A percentile compares a stretch with the other conserved stretches of the same genome.
phyloP scores from a whole-genome alignment of 2,113 vertebrate genomes.

The Pygoscelis adeliae region DNA sequence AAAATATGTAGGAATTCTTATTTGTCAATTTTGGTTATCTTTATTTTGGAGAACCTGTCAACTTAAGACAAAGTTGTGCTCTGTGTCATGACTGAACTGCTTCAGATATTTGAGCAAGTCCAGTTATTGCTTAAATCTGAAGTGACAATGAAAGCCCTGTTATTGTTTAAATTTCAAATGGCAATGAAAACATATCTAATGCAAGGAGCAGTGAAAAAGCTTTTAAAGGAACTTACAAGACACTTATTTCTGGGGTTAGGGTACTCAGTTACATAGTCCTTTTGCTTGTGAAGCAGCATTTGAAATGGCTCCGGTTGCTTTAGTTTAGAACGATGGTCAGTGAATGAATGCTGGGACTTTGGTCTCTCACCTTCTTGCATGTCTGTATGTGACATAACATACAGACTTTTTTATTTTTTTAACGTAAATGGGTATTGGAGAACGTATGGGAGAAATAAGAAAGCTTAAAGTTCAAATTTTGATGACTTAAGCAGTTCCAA shows the following conservation, averaged over 20 bases:
- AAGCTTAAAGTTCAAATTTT: background rate
- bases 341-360: background rate
- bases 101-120: background rate
- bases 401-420: background rate
- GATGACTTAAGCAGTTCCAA: background rate
- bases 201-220: background rate
- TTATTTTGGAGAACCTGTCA: background rate
- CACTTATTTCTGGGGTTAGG: background rate
- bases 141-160: background rate
- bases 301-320: background rate
- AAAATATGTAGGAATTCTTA: background rate
- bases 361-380: background rate
- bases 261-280: background rate
- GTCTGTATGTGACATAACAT: background rate
- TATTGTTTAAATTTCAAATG: background rate
- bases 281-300: background rate
- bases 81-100: background rate
- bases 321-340: background rate
- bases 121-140: background rate
- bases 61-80: background rate
- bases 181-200: background rate
- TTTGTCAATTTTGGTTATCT: background rate
- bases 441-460: background rate
- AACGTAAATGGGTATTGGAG: background rate
- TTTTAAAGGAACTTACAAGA: background rate